These are phyloP conservation scores for Drosophila bifasciata DNA, from an alignment of 1,140 invertebrate species.

Conservation along the genomic window DNA sequence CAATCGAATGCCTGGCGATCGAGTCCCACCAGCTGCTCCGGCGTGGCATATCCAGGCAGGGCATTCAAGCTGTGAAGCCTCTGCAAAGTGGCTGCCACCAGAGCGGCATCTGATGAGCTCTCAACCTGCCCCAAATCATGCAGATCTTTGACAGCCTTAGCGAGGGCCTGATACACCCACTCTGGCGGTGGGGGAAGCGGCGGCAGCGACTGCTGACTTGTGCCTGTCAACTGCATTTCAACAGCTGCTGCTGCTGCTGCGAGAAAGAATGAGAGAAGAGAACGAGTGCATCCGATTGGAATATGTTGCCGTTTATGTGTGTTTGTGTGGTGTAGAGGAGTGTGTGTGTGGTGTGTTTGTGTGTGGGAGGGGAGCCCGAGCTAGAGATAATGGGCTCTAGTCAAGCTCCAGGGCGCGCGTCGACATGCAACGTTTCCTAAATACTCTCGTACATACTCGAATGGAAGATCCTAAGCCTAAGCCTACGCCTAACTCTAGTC, in stretches of 20 bases:
- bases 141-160: constrained; percentile 42
- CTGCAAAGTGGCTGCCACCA: constrained; percentile 41
- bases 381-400: constrained; percentile 52
- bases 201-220: constrained; percentile 7
- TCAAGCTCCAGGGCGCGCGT: constrained; percentile 41
- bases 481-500: constrained; percentile 17
- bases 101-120: constrained; percentile 42
- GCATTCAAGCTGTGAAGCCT: constrained; percentile 33
- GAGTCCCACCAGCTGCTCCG: constrained; percentile 86
- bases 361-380: constrained; percentile 47
- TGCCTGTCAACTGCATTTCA: constrained; percentile 40
- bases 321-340: constrained; percentile 14
- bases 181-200: constrained; percentile 25
- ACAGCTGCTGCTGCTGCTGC: constrained; percentile 50
- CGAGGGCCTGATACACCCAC: constrained; percentile 31
- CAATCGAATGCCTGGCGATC: constrained; percentile 81
- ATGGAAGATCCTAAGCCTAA: constrained; percentile 33
- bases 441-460: constrained; percentile 37
- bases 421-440: constrained; percentile 58
- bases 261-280: constrained; percentile 72
- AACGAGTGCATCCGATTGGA: constrained; percentile 83
- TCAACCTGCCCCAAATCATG: constrained; percentile 32
- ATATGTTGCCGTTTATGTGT: constrained; percentile 77
- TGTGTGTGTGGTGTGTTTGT: constrained; percentile 21
- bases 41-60: constrained; percentile 87